Conservation (phyloP, 2,888 invertebrate genomes). For the Diploptera punctata region DNA sequence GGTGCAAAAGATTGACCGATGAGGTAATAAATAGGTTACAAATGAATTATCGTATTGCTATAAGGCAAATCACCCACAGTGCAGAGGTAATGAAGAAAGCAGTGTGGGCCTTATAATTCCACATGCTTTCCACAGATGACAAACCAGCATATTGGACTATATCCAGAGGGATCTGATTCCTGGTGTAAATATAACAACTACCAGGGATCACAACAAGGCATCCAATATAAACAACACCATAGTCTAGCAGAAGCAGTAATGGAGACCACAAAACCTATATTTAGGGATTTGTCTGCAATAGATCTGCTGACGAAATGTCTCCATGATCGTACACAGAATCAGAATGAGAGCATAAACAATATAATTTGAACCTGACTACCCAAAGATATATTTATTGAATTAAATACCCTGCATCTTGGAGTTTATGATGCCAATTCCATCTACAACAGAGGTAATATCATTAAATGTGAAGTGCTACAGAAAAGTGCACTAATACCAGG, state of each 20-base stretch:
- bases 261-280: conserved; percentile 3
- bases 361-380: neutral
- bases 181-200: conserved; percentile 12
- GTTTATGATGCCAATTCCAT: conserved; percentile 7
- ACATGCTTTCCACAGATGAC: conserved; percentile 1
- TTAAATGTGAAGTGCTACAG: neutral
- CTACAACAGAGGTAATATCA: neutral
- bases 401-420: conserved; percentile 1
- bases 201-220: neutral
- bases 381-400: neutral
- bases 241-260: conserved; percentile 7
- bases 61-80: conserved; percentile 2
- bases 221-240: neutral
- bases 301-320: conserved; percentile 9
- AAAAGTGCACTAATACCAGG: neutral
- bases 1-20: neutral
- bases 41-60: neutral
- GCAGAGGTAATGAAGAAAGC: neutral
- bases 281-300: neutral
- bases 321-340: neutral
- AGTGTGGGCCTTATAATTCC: conserved; percentile 6
- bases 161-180: neutral
- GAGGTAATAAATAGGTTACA: neutral
- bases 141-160: neutral
- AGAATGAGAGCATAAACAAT: conserved; percentile 18